Percentiles rank a stretch among this genome's conserved stretches.
phyloP scores from a whole-genome alignment of 1,140 invertebrate species.

The Elysia chlorotica region DNA sequence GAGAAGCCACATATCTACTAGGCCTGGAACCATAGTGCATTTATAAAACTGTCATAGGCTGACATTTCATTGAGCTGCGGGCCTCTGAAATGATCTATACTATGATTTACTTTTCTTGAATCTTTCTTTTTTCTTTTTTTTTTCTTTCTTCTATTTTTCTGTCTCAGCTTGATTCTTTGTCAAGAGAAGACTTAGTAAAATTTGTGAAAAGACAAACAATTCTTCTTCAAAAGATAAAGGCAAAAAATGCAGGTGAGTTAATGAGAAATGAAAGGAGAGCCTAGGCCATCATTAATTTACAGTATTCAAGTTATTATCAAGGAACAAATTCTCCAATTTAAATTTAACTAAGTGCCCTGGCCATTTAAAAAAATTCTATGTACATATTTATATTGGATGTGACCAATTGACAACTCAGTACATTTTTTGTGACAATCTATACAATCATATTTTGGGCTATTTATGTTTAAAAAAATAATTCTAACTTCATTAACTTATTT shows the following conservation, averaged over 20 bases:
- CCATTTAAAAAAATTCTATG: neutral
- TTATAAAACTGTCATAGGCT: too few species aligned
- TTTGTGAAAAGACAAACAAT: constrained; percentile 60
- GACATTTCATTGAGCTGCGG: too few species aligned
- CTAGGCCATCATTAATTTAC: neutral
- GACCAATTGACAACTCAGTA: neutral
- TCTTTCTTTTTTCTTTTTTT: too few species aligned
- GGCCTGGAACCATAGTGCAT: too few species aligned
- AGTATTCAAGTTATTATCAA: neutral
- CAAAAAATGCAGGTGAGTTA: constrained; percentile 54
- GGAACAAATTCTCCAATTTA: neutral
- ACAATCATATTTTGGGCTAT: neutral
- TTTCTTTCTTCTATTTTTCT: too few species aligned
- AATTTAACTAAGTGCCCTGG: neutral
- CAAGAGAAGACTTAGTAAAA: constrained; percentile 57
- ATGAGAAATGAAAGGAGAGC: neutral
- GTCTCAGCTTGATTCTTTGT: constrained; percentile 54
- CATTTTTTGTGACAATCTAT: neutral
- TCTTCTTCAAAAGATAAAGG: constrained; percentile 53
- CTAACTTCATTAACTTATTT: neutral
- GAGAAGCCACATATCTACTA: too few species aligned
- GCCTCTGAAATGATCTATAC: too few species aligned
- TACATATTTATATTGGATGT: neutral
- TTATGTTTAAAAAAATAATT: neutral
- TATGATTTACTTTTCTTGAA: too few species aligned